Base-by-base conservation (phyloP, 2,113 vertebrate genomes). In the Tyrannus savana region DNA sequence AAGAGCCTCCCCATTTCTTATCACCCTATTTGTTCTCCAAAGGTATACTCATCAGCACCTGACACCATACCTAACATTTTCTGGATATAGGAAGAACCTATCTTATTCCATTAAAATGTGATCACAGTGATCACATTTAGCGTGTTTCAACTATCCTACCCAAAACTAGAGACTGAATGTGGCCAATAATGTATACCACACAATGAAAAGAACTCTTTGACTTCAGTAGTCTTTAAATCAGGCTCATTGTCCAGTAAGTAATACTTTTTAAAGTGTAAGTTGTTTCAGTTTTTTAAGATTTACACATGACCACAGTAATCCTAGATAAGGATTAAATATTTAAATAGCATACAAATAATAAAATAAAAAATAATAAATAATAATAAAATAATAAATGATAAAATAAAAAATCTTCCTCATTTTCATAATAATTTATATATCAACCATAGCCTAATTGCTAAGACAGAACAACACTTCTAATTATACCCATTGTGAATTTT, bases 401-500 rank as follows among this genome's bases (percentile, higher is more conserved):
- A 11, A 87, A 56, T 44, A 64, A 82, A 87, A 59, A 93, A 81
- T 44, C 39, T 79, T 83, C 55, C 56, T 94, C 6, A 52, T 95
- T 93, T 94, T 78, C 60, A 66, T 94, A 92, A 64, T 56, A 39
- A 53, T 67, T 35, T 86, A 88, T 12, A 3, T 95, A 92, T 80
- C 87, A 95, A 90, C 60, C 27, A 31, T 86, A 93, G 87, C 25
- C 52, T 82, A 96, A 94, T 75, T 89, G 13, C 35, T 80, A 84
- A 95, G 49, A 89, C 56, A 84, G 82, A 95, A 73, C 83, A 95
- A 88, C 46, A 89, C 35, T 66, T 66, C 53, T 93, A 97, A 97
- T 96, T 96, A 97, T 63, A 91, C 35, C n/a, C 46, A 83, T 49
- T 91, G 72, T 75, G 83, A 82, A 77, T 78, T 80, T 95, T 86